Conservation (phyloP, 2,113 vertebrate species). For the Gulo gulo region DNA sequence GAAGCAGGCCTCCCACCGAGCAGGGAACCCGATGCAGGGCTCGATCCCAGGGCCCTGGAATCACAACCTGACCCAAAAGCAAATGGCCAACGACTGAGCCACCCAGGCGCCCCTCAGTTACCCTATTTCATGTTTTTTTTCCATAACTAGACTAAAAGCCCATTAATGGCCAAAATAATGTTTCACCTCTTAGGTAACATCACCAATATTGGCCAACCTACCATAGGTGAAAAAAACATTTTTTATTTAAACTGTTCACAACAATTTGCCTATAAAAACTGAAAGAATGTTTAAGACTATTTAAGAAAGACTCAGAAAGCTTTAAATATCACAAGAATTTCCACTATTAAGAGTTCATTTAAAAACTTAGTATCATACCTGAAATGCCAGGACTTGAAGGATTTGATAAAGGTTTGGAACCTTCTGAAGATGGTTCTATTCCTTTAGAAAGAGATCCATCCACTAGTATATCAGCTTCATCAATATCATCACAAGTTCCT, state of each 20-base stretch:
- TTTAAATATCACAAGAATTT: background rate
- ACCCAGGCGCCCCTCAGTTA: background rate
- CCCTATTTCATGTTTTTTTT: background rate
- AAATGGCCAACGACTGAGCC: too few relatives aligned
- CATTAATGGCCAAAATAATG: background rate
- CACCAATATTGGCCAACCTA: background rate
- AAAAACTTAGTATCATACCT: slow-evolving; percentile 83
- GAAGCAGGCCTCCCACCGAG: too few relatives aligned
- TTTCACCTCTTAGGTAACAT: background rate
- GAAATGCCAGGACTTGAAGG: slow-evolving; percentile 97
- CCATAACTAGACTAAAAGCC: background rate
- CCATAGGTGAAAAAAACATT: background rate
- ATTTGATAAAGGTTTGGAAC: slow-evolving; percentile 94
- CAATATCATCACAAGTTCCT: slow-evolving; percentile 96
- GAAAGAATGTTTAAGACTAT: background rate
- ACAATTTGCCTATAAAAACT: background rate
- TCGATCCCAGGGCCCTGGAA: too few relatives aligned
- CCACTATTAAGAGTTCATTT: background rate
- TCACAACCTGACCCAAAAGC: too few relatives aligned
- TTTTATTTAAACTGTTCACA: slow-evolving; percentile 23
- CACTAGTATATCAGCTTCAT: slow-evolving; percentile 98
- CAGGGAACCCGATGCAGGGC: too few relatives aligned
- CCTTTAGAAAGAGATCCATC: slow-evolving; percentile 97
- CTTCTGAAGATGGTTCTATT: slow-evolving; percentile 93
- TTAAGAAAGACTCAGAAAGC: background rate